These are phyloP conservation scores for Chrysopa pallens DNA, from an alignment of 1,140 invertebrate genomes.

Conservation along the genomic window DNA sequence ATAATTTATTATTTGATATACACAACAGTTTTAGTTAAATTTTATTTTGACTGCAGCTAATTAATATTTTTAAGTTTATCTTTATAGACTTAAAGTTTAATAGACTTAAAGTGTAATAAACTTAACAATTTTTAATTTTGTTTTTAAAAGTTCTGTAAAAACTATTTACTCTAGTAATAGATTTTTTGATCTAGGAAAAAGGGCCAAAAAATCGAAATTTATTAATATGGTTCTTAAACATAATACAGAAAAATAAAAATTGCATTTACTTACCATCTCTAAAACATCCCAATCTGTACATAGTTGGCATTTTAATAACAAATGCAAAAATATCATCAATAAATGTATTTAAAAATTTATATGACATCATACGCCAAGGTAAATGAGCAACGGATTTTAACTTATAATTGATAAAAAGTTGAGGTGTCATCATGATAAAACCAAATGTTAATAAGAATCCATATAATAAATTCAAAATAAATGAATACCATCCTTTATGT, in stretches of 20 bases:
- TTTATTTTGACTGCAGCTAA: too few relatives aligned
- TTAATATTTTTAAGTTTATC: too few relatives aligned
- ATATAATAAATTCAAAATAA: constrained; percentile 84
- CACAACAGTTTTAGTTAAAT: too few relatives aligned
- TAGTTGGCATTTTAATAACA: constrained; percentile 98
- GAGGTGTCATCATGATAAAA: constrained; percentile 99
- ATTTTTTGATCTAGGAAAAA: not conserved
- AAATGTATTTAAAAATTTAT: constrained; percentile 99
- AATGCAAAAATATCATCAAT: constrained; percentile 99
- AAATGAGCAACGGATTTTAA: constrained; percentile 96
- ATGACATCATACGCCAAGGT: constrained; percentile 98
- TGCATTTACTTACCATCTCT: constrained; percentile 56
- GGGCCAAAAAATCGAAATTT: not conserved
- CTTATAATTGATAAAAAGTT: constrained; percentile 98
- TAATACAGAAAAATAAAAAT: constrained; percentile 1
- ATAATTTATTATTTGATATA: constrained; percentile 3
- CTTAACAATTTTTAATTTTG: too few relatives aligned
- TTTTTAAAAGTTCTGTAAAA: too few relatives aligned
- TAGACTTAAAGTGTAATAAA: too few relatives aligned
- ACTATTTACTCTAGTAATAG: too few relatives aligned
- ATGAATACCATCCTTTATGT: constrained; percentile 89
- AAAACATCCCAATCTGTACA: constrained; percentile 91
- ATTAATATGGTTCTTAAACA: too few relatives aligned
- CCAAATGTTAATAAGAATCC: constrained; percentile 97
- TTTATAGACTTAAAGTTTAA: too few relatives aligned